Conservation (phyloP, 2,888 invertebrate genomes). For the Drosophila emarginata region DNA sequence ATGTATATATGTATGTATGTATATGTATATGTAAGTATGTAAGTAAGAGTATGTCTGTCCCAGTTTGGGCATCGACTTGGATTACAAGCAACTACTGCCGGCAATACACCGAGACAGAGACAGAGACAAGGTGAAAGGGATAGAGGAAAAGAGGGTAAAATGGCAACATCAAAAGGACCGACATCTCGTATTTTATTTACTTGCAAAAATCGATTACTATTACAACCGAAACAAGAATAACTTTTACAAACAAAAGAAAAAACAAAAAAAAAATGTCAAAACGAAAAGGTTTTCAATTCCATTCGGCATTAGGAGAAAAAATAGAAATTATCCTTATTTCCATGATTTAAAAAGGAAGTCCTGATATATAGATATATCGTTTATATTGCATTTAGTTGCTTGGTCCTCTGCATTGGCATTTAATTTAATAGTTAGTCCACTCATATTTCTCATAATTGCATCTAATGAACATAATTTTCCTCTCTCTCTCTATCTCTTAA, state of each 20-base stretch:
- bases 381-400: no score
- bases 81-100: constrained; percentile 28
- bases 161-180: constrained; percentile 6
- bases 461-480: neutral
- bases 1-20: neutral
- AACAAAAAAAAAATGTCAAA: neutral
- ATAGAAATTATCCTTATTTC: no score
- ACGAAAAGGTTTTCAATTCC: neutral
- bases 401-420: no score
- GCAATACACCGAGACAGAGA: neutral
- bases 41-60: neutral
- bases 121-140: neutral
- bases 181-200: constrained; percentile 12
- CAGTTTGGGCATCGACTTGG: constrained; percentile 43
- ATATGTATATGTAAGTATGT: neutral
- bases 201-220: constrained; percentile 12
- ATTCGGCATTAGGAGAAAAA: no score
- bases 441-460: neutral
- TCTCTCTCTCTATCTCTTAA: neutral
- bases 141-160: neutral
- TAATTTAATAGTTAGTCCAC: no score
- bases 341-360: no score
- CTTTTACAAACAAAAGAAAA: no score
- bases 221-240: neutral
- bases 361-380: no score